These are phyloP conservation scores for Trypoxylus dichotomus DNA, from an alignment of 1,140 invertebrate genomes.

Conservation along the genomic window DNA sequence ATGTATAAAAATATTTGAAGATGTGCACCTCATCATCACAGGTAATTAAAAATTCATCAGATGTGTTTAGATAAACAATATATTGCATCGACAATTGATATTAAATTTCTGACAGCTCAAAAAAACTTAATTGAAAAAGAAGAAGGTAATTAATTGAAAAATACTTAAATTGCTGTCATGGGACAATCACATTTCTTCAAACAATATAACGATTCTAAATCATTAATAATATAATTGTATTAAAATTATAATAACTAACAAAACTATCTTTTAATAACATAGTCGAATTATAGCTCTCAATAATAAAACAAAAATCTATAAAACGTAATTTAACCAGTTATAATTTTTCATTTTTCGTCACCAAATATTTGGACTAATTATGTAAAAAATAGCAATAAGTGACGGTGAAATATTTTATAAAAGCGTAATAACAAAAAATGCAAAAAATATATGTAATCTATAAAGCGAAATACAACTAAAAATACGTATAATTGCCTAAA, in stretches of 20 bases:
- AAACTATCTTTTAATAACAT: neutral
- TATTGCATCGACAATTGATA: neutral
- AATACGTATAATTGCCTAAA: neutral
- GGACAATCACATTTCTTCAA: neutral
- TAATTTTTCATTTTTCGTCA: too few relatives aligned
- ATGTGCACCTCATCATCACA: slow-evolving; percentile 21
- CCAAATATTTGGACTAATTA: too few relatives aligned
- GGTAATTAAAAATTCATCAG: neutral
- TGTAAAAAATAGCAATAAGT: too few relatives aligned
- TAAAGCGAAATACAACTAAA: neutral
- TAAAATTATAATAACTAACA: neutral
- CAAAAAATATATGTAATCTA: neutral
- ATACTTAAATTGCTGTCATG: neutral
- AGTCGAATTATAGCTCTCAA: neutral
- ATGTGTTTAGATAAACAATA: neutral
- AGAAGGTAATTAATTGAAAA: neutral
- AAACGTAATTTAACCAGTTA: neutral
- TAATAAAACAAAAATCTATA: neutral
- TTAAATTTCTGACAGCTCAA: neutral
- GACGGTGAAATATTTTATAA: too few relatives aligned
- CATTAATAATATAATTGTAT: neutral
- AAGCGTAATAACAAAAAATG: too few relatives aligned
- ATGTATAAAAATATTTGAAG: neutral
- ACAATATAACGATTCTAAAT: neutral
- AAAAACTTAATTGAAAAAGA: neutral